These are phyloP conservation scores for Chrysodeixis includens DNA, from an alignment of 2,888 invertebrate genomes.

Conservation along the genomic window DNA sequence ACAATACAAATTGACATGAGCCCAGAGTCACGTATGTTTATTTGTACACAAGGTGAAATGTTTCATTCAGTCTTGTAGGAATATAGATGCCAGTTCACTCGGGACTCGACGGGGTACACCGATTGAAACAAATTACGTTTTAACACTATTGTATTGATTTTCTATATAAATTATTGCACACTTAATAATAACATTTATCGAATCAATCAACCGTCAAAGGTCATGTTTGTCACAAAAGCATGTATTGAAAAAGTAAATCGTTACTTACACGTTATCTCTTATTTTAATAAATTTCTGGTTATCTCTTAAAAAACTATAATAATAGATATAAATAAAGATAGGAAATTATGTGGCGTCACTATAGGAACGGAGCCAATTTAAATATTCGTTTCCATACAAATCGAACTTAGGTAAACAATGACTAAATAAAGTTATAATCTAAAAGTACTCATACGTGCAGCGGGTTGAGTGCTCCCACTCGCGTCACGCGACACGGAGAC, in stretches of 20 bases:
- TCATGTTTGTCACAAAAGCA: constrained; percentile 71
- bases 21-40: constrained; percentile 69
- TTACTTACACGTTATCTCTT: constrained; percentile 66
- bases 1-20: constrained; percentile 82
- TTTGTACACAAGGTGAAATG: constrained; percentile 80
- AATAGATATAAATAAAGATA: constrained; percentile 84
- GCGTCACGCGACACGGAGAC: constrained; percentile 26
- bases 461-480: constrained; percentile 62
- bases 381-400: constrained; percentile 79
- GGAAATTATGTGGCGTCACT: constrained; percentile 80
- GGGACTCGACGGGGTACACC: constrained; percentile 77
- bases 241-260: constrained; percentile 64
- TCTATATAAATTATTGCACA: constrained; percentile 87
- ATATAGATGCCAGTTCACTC: constrained; percentile 75
- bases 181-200: constrained; percentile 77
- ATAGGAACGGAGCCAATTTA: constrained; percentile 86
- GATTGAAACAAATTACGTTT: constrained; percentile 79
- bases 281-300: constrained; percentile 75
- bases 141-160: constrained; percentile 79
- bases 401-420: constrained; percentile 84
- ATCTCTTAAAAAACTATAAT: constrained; percentile 78
- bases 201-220: constrained; percentile 64
- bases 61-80: constrained; percentile 86
- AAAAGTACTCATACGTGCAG: constrained; percentile 76
- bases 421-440: constrained; percentile 87